Evolutionary conservation across 2,113 vertebrate species (phyloP).

Genomic region (Scolopax mira): DNA sequence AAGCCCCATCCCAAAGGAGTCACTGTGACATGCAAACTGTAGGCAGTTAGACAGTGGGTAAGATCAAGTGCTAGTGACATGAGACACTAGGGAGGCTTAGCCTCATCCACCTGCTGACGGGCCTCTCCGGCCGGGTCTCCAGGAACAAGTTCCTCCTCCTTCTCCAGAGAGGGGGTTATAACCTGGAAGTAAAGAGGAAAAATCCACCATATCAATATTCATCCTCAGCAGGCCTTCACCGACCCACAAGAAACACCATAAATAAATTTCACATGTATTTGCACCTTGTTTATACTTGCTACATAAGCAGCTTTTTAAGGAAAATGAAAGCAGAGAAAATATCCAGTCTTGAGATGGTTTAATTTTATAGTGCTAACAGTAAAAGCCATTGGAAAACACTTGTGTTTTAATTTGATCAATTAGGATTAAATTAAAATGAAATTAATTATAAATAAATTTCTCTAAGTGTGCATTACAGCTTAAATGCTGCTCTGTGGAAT

Average conservation of each 20-base stretch:
- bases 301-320: background rate
- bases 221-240: background rate
- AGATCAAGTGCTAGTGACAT: conserved; percentile 22
- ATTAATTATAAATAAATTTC: background rate
- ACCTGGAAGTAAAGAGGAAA: conserved; percentile 71
- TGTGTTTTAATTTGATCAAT: background rate
- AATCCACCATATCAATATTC: background rate
- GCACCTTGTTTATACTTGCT: background rate
- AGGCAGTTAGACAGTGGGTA: conserved; percentile 59
- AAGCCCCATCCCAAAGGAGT: conserved; percentile 10
- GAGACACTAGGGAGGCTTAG: conserved; percentile 69
- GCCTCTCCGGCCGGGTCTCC: conserved; percentile 90
- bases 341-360: background rate
- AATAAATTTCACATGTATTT: background rate
- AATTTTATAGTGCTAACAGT: background rate
- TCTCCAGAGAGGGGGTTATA: conserved; percentile 90
- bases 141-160: conserved; percentile 86
- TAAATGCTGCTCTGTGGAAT: background rate
- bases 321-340: background rate
- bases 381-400: background rate
- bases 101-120: conserved; percentile 92
- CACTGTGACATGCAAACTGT: conserved; percentile 59
- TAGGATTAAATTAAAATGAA: background rate
- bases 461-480: background rate
- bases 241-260: background rate